Evolutionary conservation across 1,140 invertebrate genomes (phyloP).

Genomic region (Nylanderia fulva): DNA sequence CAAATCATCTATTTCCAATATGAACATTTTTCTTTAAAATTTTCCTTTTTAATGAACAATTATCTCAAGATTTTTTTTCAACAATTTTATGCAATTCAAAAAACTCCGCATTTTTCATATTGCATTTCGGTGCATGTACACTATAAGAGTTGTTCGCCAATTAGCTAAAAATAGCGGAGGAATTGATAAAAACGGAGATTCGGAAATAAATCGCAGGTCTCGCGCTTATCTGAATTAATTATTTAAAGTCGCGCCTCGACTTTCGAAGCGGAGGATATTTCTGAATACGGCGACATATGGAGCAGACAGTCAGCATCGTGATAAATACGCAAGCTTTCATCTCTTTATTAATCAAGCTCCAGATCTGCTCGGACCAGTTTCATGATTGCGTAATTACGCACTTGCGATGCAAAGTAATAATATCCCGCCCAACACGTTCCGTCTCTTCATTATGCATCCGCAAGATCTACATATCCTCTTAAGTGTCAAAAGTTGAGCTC

Average conservation of each 20-base stretch:
- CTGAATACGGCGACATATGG: background rate
- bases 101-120: background rate
- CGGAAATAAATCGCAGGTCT: background rate
- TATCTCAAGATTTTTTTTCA: too few species aligned
- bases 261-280: background rate
- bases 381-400: conserved; percentile 68
- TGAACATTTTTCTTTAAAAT: too few species aligned
- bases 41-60: background rate
- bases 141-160: too few species aligned
- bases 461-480: background rate
- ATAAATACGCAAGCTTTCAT: conserved; percentile 58
- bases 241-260: background rate
- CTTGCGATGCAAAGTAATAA: conserved; percentile 56
- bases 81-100: background rate
- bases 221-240: background rate
- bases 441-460: conserved; percentile 29
- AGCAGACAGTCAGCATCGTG: background rate
- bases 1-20: too few species aligned
- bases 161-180: background rate
- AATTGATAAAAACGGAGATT: conserved; percentile 14
- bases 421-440: conserved; percentile 43
- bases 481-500: background rate
- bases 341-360: conserved; percentile 65
- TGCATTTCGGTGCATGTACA: background rate
- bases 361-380: conserved; percentile 16